Evolutionary conservation across 2,888 invertebrate genomes (phyloP), one percentile per base, ranked within the genome.

Genomic region (Alviniconcha strummeri): DNA sequence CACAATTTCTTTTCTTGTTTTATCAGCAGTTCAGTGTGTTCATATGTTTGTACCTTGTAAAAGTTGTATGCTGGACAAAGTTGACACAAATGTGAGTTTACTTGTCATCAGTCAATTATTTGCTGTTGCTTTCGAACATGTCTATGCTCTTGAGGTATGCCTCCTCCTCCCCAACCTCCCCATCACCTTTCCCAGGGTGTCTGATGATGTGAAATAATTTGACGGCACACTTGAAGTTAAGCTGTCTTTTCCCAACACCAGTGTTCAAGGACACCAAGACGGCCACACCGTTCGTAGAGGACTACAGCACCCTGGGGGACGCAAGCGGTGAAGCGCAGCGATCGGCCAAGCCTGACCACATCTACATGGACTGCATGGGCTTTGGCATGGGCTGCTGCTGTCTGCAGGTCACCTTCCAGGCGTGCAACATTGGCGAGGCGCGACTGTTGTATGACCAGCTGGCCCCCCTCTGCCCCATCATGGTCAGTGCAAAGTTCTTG

Each of bases 361-460:
- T 99, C 87, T 98, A 99, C 92, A 96, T 99, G 96, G 99, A 99
- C 94, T 98, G 98, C 1, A 99, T 99, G 99, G 99, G 99, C 55
- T 99, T 99, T 94, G 91, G 91, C 83, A 99, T 99, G 99, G 99
- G 99, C 60, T 98, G 98, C 94, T 98, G 98, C 91, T 99, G 99
- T 93, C 95, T 99, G 71, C 99, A 99, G 94, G 91, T 93, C 84
- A 94, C 94, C 19, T 99, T 99, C 95, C 97, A 98, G 94, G 99
- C 99, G 1, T 98, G 98, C 94, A 98, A 98, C 93, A 98, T 99
- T 87, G 96, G 96, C 76, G 99, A 99, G 95, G 99, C 99, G 6
- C 95, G 98, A 87, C 97, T 97, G 69, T 95, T 99, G 0, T 99
- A 99, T 93, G 99, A 99, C 94, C 99, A 99, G 93, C 95, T 99